Evolutionary conservation across 2,797 vertebrate species (phyloP).

Genomic region (Centroberyx gerrardi): DNA sequence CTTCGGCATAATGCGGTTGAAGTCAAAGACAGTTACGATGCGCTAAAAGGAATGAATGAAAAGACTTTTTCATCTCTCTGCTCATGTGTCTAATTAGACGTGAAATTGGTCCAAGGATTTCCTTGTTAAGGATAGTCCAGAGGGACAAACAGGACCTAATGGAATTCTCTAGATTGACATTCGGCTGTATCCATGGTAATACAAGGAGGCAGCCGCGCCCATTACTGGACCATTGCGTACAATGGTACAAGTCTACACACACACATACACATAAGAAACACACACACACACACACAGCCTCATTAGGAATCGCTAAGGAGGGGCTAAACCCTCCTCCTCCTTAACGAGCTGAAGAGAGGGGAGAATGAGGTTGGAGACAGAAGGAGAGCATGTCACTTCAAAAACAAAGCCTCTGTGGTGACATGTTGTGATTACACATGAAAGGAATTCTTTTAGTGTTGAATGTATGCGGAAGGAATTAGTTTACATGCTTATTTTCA

Average conservation of each 20-base stretch:
- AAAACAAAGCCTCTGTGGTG: constrained; percentile 23
- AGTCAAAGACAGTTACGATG: background rate
- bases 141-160: constrained; percentile 60
- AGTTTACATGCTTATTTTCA: background rate
- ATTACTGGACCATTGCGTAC: constrained; percentile 15
- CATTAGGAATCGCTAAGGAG: constrained; percentile 46
- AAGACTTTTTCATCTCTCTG: constrained; percentile 10
- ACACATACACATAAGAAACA: background rate
- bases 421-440: constrained; percentile 25
- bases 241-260: constrained; percentile 21
- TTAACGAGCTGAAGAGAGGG: constrained; percentile 9
- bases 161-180: constrained; percentile 66
- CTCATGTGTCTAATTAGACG: constrained; percentile 59
- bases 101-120: constrained; percentile 59
- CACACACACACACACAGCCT: constrained; percentile 19
- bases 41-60: constrained; percentile 4
- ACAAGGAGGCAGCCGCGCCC: background rate
- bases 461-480: background rate
- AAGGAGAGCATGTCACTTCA: constrained; percentile 32
- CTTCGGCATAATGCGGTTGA: background rate
- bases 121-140: constrained; percentile 61
- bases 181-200: constrained; percentile 46
- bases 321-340: constrained; percentile 27
- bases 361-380: constrained; percentile 19
- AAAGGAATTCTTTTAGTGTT: constrained; percentile 31